Evolutionary conservation across 2,113 vertebrate genomes (phyloP), one percentile per base, ranked within the genome.

Genomic region (Chaetodon trifascialis): DNA sequence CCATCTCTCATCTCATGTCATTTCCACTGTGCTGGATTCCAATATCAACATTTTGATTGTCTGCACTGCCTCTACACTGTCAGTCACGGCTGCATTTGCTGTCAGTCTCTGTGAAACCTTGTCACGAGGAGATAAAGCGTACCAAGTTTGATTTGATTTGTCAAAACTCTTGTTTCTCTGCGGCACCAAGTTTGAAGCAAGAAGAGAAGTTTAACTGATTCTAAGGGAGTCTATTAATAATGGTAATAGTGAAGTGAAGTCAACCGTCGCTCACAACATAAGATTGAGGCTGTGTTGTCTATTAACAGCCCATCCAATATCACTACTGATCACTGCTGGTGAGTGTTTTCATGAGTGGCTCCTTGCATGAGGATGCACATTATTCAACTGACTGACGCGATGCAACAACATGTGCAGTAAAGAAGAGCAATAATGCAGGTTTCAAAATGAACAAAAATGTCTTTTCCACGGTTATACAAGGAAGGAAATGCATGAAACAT

Each of bases 11-110:
- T 85, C 49, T 60, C 21, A 11, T 87, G 76, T 79, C 75, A 79
- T 73, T 76, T 71, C 65, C 72, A 73, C 68, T 55, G 74, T 23
- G 55, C 66, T 73, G 30, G 54, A 80, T 71, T 78, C 73, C 55
- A 81, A 64, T 84, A 76, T 82, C 79, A 76, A 81, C 76, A 83
- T 76, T 86, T 23, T 76, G 78, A 86, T 71, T 84, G 72, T 80
- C 44, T 73, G 49, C 60, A 4, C 30, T 62, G 80, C 36, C 58
- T 23, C 64, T 38, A 1, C 68, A 16, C 58, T 74, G 81, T 80
- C 81, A 83, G 59, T 75, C 77, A 85, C 7, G 6, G 14, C 21
- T 54, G 16, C 14, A 38, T 65, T 66, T 55, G 60, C 71, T 65
- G 80, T 76, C 66, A 62, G 1, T 79, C 67, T 63, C n/a, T 54